Percentiles rank a stretch among this genome's conserved stretches.
Conservation (phyloP, 2,113 vertebrate species). For the Microcebus lehilahytsara region DNA sequence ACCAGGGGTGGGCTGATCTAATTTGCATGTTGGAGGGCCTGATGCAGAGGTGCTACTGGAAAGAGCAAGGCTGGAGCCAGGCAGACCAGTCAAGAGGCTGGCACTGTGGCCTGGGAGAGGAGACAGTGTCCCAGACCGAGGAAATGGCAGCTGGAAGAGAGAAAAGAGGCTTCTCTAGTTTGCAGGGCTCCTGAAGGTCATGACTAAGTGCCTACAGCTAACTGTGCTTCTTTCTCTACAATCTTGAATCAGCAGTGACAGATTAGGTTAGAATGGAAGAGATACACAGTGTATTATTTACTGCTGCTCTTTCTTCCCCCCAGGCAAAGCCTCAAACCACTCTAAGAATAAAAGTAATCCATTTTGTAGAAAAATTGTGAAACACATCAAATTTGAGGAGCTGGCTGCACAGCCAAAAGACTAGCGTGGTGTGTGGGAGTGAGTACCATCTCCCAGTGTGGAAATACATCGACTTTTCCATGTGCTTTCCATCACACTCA, state of each 20-base stretch:
- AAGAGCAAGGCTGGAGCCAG: background rate
- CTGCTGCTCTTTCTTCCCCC: too few relatives aligned
- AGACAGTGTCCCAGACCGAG: background rate
- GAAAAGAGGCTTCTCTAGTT: background rate
- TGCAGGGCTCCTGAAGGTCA: background rate
- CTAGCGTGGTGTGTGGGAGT: background rate
- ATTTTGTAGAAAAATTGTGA: background rate
- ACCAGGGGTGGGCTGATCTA: background rate
- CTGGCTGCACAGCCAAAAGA: background rate
- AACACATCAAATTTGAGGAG: background rate
- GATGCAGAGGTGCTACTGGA: background rate
- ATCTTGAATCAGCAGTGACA: background rate
- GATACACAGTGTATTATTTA: background rate
- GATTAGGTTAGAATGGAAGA: background rate
- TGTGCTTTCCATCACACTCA: background rate
- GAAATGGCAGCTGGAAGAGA: background rate
- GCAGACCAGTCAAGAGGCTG: background rate
- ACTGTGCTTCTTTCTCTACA: background rate
- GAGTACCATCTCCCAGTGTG: background rate
- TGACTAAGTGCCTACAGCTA: background rate
- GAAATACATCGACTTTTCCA: background rate
- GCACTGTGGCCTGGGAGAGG: background rate
- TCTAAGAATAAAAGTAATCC: background rate
- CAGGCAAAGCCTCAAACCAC: background rate
- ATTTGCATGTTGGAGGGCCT: background rate